Evolutionary conservation across 2,797 vertebrate species (phyloP), one percentile per base, ranked within the genome.

Genomic region (Parauchenoglanis punctatus): DNA sequence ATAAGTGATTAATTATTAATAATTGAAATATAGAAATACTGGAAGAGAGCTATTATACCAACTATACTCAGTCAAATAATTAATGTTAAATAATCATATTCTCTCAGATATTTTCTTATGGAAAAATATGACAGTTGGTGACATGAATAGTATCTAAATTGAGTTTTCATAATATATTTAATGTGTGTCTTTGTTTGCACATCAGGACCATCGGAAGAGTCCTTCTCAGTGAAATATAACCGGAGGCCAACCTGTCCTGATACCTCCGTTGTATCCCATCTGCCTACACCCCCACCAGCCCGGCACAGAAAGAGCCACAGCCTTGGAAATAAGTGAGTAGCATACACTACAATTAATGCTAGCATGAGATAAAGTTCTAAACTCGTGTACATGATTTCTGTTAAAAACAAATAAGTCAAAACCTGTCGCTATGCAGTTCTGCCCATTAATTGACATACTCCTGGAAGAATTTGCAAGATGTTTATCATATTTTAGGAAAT

Each of bases 241-340:
- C 96, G 97, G 61, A 95, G 98, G 73, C 98, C 98, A 54, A 99
- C 98, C 0, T 99, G 98, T 92, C 98, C 98, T 0, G 98, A 99
- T 4, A 94, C 98, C 3, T 98, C 98, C 1, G 96, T 99, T 84
- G 96, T 97, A 35, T 94, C 96, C 76, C 96, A 95, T 86, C 95
- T 98, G 40, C 94, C 96, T 81, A 98, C 97, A 0, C 97, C 97
- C 0, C 97, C 98, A 0, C 96, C 97, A 15, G 97, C 97, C 12
- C 96, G 97, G 90, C 98, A 99, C 94, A 96, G 98, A 92, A 99
- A 99, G 95, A 99, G 98, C 92, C 98, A 99, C 93, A 99, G 98
- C 91, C 94, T 99, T 91, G 98, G 98, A 91, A 99, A 98, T 96
- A 99, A 98, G 98, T 99, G 91, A 91, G 97, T 97, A 70, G 11